A percentile compares a stretch with the other conserved stretches of the same genome.
phyloP scores from a whole-genome alignment of 2,888 invertebrate species.

The Dicranocentrus wangi region DNA sequence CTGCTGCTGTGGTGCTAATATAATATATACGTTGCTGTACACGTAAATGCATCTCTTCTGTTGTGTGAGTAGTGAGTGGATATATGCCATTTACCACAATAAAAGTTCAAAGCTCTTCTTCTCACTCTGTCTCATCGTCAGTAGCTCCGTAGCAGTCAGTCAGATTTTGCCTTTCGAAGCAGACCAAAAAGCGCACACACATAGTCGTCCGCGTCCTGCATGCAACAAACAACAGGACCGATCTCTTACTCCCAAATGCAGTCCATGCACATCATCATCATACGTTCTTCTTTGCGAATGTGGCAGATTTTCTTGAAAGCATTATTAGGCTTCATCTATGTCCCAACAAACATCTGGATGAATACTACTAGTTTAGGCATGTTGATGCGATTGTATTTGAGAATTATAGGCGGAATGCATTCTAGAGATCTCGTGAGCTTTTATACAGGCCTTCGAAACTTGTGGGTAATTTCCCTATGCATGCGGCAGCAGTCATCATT shows the following conservation, averaged over 20 bases:
- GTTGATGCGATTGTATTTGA: background rate
- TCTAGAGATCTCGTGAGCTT: constrained; percentile 4
- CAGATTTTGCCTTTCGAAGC: constrained; percentile 24
- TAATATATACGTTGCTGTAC: background rate
- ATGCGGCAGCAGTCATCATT: constrained; percentile 13
- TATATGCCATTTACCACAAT: constrained; percentile 32
- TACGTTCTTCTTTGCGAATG: constrained; percentile 41
- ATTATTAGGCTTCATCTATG: constrained; percentile 20
- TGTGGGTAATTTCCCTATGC: constrained; percentile 1
- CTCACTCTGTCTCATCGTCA: constrained; percentile 20
- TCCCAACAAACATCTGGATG: constrained; percentile 40
- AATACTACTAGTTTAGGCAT: background rate
- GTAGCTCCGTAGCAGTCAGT: constrained; percentile 30
- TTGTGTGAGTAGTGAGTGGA: constrained; percentile 34
- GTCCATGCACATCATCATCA: constrained; percentile 39
- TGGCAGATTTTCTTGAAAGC: constrained; percentile 52
- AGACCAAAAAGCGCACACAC: background rate
- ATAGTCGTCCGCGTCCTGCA: no score
- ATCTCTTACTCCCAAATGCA: constrained; percentile 33
- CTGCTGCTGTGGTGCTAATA: background rate
- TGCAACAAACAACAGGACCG: background rate
- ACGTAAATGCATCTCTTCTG: constrained; percentile 38
- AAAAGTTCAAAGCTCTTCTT: constrained; percentile 56
- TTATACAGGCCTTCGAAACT: background rate
- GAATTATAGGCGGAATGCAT: constrained; percentile 9